Conservation (phyloP, 2,888 invertebrate species). For the Hoplodrina blanda region DNA sequence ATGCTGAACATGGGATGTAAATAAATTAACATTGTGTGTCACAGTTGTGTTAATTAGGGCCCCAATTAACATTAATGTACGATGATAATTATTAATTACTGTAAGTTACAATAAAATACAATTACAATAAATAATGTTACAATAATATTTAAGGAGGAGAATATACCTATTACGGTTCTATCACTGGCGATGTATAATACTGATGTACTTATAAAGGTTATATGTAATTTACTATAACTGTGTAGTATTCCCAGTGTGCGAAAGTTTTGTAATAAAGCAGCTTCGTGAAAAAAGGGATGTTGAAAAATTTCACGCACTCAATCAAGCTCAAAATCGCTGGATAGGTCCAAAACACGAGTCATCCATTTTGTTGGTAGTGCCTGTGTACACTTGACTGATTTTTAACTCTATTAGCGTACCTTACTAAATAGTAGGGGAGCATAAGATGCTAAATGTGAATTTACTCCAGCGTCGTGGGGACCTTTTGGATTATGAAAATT, state of each 20-base stretch:
- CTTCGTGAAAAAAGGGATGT: slow-evolving; percentile 43
- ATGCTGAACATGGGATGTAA: slow-evolving; percentile 27
- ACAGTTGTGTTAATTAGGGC: slow-evolving; percentile 27
- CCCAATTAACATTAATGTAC: slow-evolving; percentile 19
- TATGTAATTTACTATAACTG: slow-evolving; percentile 4
- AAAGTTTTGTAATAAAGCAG: slow-evolving; percentile 54
- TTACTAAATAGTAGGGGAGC: slow-evolving; percentile 15
- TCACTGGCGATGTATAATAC: not conserved
- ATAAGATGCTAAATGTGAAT: no score
- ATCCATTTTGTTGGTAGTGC: slow-evolving; percentile 50
- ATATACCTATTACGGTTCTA: not conserved
- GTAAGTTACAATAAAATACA: not conserved
- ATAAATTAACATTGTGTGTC: slow-evolving; percentile 33
- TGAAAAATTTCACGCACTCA: slow-evolving; percentile 56
- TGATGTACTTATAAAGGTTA: not conserved
- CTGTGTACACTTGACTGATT: slow-evolving; percentile 45
- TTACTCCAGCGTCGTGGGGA: no score
- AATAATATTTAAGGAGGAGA: not conserved
- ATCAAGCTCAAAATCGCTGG: slow-evolving; percentile 60
- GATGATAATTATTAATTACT: slow-evolving; percentile 14
- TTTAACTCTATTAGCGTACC: slow-evolving; percentile 34
- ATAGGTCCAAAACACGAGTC: slow-evolving; percentile 49
- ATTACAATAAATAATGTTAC: slow-evolving; percentile 1
- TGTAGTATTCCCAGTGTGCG: slow-evolving; percentile 30
- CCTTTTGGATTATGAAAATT: no score